These are phyloP conservation scores for Carapus acus DNA, from an alignment of 2,797 vertebrate species.

Conservation along the genomic window DNA sequence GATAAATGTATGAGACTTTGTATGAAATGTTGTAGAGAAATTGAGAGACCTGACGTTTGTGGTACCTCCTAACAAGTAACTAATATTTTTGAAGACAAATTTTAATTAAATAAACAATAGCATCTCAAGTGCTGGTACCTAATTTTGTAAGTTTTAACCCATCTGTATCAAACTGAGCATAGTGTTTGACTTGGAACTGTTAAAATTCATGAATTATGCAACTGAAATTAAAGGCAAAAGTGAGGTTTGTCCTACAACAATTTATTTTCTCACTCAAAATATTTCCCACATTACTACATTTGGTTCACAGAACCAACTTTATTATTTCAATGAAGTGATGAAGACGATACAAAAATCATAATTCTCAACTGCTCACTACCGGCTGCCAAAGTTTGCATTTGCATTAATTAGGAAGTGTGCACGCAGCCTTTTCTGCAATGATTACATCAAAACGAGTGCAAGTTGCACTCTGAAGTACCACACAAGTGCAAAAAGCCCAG, in stretches of 20 bases:
- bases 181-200: neutral
- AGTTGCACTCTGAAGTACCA: constrained; percentile 50
- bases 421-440: constrained; percentile 35
- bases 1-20: too few species aligned
- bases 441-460: constrained; percentile 57
- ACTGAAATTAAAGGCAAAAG: constrained; percentile 18
- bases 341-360: constrained; percentile 57
- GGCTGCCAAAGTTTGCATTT: constrained; percentile 42
- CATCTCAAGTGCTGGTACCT: too few species aligned
- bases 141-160: too few species aligned
- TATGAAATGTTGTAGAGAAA: too few species aligned
- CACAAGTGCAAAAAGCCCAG: constrained; percentile 54
- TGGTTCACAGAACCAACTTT: constrained; percentile 78
- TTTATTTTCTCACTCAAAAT: constrained; percentile 64
- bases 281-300: constrained; percentile 49
- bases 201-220: constrained; percentile 10
- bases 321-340: constrained; percentile 60
- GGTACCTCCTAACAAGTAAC: too few species aligned
- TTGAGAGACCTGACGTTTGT: too few species aligned
- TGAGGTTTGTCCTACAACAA: constrained; percentile 43
- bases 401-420: constrained; percentile 32
- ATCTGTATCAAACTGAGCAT: too few species aligned
- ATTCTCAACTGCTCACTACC: constrained; percentile 54
- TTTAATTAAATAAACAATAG: too few species aligned
- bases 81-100: too few species aligned